These are phyloP conservation scores for Oreonectes daqikongensis DNA, from an alignment of 2,797 vertebrate species.

Conservation along the genomic window DNA sequence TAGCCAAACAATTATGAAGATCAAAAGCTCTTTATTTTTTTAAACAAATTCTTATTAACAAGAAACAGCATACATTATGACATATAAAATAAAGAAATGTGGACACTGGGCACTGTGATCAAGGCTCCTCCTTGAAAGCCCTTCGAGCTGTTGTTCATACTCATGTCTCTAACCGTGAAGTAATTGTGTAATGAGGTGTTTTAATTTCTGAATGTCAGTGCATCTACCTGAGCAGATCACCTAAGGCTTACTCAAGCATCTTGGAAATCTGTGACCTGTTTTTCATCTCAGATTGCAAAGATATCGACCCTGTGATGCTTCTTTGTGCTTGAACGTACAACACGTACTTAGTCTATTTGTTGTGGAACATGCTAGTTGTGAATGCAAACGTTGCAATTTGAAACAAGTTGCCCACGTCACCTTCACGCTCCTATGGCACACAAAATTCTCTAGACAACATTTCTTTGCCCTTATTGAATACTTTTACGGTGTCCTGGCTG, in stretches of 20 bases:
- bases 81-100: too few relatives aligned
- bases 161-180: constrained; percentile 17
- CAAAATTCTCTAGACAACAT: constrained; percentile 12
- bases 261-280: constrained; percentile 39
- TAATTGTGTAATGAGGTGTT: constrained; percentile 37
- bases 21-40: background rate
- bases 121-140: background rate
- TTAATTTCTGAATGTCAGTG: constrained; percentile 38
- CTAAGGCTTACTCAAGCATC: constrained; percentile 25
- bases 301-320: constrained; percentile 34
- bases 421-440: background rate
- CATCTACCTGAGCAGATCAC: constrained; percentile 44
- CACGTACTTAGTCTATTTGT: background rate
- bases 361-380: constrained; percentile 25
- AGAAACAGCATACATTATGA: background rate
- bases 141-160: constrained; percentile 26
- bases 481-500: background rate
- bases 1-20: background rate
- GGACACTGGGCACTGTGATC: too few relatives aligned
- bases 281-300: constrained; percentile 14
- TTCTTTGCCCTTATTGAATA: background rate
- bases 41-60: background rate
- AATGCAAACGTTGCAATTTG: constrained; percentile 54
- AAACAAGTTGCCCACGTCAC: constrained; percentile 49
- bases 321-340: constrained; percentile 11